Percentiles rank a stretch among this genome's conserved stretches.
Evolutionary conservation across 2,113 vertebrate genomes (phyloP).

Genomic region (Chauna torquata): DNA sequence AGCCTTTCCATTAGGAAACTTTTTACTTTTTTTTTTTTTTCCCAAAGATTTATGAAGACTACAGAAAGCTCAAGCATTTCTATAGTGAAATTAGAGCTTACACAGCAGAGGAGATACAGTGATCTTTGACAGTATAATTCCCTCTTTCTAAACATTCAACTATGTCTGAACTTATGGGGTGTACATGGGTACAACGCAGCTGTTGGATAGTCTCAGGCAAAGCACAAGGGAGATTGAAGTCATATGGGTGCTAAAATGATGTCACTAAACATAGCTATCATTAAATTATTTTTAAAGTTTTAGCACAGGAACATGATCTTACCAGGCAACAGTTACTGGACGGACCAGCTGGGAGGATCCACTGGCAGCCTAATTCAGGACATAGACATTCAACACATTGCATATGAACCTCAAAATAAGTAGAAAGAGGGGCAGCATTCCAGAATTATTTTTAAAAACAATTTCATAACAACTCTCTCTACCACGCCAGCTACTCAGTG

Average conservation of each 20-base stretch:
- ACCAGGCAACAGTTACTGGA: background rate
- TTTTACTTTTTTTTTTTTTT: background rate
- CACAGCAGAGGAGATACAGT: background rate
- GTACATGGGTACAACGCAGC: background rate
- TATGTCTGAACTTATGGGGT: background rate
- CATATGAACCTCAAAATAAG: constrained; percentile 46
- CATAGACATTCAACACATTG: background rate
- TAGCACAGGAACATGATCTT: background rate
- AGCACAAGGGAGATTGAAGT: constrained; percentile 14
- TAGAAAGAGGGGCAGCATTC: constrained; percentile 16
- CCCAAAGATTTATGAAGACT: background rate
- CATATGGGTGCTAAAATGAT: constrained; percentile 17
- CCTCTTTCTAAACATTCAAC: background rate
- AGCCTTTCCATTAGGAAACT: background rate
- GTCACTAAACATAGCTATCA: constrained; percentile 45
- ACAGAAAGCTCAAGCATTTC: background rate
- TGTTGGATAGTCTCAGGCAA: background rate
- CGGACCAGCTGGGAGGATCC: constrained; percentile 13
- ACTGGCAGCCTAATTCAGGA: background rate
- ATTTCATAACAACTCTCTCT: constrained; percentile 5
- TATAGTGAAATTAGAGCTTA: background rate
- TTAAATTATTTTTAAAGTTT: constrained; percentile 53
- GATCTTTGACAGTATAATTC: background rate
- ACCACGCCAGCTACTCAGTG: background rate
- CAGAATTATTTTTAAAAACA: constrained; percentile 52